Evolutionary conservation across 1,140 invertebrate genomes (phyloP).

Genomic region (Cydia pomonella): DNA sequence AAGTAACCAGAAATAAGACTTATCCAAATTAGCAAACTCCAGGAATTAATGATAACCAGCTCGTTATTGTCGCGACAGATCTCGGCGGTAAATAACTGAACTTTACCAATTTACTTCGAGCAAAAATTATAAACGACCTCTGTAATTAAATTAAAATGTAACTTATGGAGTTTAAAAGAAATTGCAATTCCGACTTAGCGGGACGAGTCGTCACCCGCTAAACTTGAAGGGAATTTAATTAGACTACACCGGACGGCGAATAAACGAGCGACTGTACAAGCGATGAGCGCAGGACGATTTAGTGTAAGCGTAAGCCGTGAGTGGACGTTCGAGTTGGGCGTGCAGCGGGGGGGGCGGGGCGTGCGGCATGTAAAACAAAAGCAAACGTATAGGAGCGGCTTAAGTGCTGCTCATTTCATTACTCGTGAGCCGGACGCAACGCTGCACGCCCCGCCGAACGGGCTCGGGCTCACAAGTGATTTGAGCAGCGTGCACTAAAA

Average conservation of each 20-base stretch:
- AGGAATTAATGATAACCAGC: conserved; percentile 28
- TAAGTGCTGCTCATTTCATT: no score
- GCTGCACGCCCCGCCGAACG: no score
- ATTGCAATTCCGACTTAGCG: conserved; percentile 62
- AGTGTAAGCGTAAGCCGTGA: no score
- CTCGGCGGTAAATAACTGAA: conserved; percentile 68
- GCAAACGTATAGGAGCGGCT: no score
- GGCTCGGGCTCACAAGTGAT: no score
- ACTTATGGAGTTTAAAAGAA: conserved; percentile 73
- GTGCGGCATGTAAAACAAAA: no score
- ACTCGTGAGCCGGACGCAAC: no score
- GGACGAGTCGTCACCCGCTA: conserved; percentile 52
- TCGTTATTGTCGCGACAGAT: conserved; percentile 58
- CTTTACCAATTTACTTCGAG: conserved; percentile 68
- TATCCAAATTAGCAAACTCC: conserved; percentile 1
- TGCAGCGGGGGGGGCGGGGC: no score
- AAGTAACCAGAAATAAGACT: neutral
- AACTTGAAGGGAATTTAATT: conserved; percentile 70
- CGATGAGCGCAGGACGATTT: neutral
- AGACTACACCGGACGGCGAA: conserved; percentile 45
- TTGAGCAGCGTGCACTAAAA: no score
- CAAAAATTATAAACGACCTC: conserved; percentile 68
- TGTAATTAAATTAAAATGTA: conserved; percentile 75
- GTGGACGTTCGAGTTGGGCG: no score
- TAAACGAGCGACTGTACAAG: neutral